Evolutionary conservation across 2,797 vertebrate genomes (phyloP), one percentile per base, ranked within the genome.

Genomic region (Brotula barbata): DNA sequence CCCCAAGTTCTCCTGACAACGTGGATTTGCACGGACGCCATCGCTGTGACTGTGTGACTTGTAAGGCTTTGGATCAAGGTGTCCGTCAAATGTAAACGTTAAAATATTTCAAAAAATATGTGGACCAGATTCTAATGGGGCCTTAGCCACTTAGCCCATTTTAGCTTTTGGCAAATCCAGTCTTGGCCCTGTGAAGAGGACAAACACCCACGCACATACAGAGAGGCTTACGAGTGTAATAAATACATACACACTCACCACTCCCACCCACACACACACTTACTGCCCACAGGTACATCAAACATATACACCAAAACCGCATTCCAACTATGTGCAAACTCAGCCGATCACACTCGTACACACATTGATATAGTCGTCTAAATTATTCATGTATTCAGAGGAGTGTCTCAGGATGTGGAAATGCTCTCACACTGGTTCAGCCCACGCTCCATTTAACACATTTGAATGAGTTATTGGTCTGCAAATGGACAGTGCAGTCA

Each of bases 381-480:
- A 73, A 59, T 73, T 72, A 73, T 83, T 77, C 47, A 82, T 79
- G 17, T 71, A 68, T 79, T 70, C 71, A 50, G 44, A 48, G 39
- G 14, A 31, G 59, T 73, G 73, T 78, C 20, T 82, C 75, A 60
- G 71, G 59, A 71, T 70, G 73, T 51, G 42, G 71, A 74, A 73
- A 64, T 64, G 15, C 46, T 76, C 53, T 13, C 15, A 46, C 43
- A 47, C 67, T 1, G 51, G 64, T 55, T 54, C 55, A 2, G 52
- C 76, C 76, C 67, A 84, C 65, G 51, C 78, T 81, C 46, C 63
- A 64, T 67, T 76, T 70, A 54, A 42, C 64, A 49, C 54, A 64
- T 68, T 47, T 66, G 64, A 77, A 73, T 64, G 62, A 76, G 58
- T 62, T 65, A 51, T 8, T 22, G 47, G 34, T 19, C 52, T 47